phyloP scores from a whole-genome alignment of 2,113 vertebrate species.

The Epinephelus cyanopodus region DNA sequence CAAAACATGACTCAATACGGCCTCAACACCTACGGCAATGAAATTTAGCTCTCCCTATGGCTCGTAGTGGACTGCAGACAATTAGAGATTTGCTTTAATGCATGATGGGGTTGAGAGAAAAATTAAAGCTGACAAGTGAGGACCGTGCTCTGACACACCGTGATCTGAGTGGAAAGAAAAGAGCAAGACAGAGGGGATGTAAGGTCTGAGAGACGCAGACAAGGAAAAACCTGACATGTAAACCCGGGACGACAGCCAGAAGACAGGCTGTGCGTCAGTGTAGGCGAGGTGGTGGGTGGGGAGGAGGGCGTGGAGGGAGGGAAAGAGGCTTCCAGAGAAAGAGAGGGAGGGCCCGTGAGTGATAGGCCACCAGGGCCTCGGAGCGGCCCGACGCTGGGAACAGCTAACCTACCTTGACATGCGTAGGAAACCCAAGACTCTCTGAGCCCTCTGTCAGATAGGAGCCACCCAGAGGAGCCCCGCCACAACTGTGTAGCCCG shows the following conservation, averaged over 20 bases:
- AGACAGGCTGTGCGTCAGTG: constrained; percentile 55
- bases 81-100: constrained; percentile 34
- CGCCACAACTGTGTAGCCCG: constrained; percentile 69
- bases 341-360: constrained; percentile 69
- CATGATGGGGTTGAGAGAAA: constrained; percentile 6
- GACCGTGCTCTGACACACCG: constrained; percentile 29
- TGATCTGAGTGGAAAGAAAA: constrained; percentile 57
- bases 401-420: constrained; percentile 86
- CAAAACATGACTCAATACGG: constrained; percentile 10
- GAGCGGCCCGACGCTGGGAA: constrained; percentile 66
- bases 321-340: constrained; percentile 20
- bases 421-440: constrained; percentile 83
- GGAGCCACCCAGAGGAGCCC: constrained; percentile 82
- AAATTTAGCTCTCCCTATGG: constrained; percentile 31
- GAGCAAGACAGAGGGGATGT: constrained; percentile 31
- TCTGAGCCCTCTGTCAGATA: constrained; percentile 75
- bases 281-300: constrained; percentile 49
- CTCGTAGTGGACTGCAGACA: constrained; percentile 29
- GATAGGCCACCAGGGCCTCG: constrained; percentile 82
- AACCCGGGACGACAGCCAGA: constrained; percentile 58
- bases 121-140: constrained; percentile 63
- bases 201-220: constrained; percentile 42
- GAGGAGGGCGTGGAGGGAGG: constrained; percentile 42
- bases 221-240: constrained; percentile 53
- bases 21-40: constrained; percentile 19